These are phyloP conservation scores for Corythornis leucogaster DNA, from an alignment of 2,797 vertebrate genomes.

Conservation along the genomic window DNA sequence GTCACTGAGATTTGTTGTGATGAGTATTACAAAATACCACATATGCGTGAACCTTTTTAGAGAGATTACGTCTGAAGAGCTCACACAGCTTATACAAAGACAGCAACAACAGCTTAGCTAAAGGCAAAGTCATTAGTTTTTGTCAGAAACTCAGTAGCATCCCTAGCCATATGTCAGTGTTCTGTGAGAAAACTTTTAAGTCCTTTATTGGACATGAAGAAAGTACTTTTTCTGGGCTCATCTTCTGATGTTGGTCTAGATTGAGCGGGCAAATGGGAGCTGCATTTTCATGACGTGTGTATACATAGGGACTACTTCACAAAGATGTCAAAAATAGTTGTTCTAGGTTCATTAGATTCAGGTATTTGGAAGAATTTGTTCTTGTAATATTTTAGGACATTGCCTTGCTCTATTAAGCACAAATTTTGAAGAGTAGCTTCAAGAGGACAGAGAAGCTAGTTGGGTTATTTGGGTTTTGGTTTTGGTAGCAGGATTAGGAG, in stretches of 20 bases:
- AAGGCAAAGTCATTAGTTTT: neutral
- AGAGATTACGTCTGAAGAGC: neutral
- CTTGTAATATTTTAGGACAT: neutral
- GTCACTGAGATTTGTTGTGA: neutral
- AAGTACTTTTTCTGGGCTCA: neutral
- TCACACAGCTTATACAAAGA: neutral
- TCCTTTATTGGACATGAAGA: neutral
- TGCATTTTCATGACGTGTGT: neutral
- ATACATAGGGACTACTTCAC: neutral
- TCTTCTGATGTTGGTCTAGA: neutral
- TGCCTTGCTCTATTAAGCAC: neutral
- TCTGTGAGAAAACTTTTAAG: neutral
- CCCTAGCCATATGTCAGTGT: neutral
- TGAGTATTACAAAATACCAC: neutral
- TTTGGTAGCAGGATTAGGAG: neutral
- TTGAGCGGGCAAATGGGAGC: neutral
- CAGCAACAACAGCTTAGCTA: neutral
- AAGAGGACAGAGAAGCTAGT: neutral
- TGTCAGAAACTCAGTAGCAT: neutral
- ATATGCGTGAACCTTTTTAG: neutral
- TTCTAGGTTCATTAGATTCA: neutral
- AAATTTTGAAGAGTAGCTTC: neutral
- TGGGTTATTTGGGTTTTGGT: neutral
- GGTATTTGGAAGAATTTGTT: neutral
- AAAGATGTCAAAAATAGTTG: neutral